Percentiles rank a stretch among this genome's conserved stretches.
Evolutionary conservation across 2,113 vertebrate genomes (phyloP).

Genomic region (Clinocottus analis): DNA sequence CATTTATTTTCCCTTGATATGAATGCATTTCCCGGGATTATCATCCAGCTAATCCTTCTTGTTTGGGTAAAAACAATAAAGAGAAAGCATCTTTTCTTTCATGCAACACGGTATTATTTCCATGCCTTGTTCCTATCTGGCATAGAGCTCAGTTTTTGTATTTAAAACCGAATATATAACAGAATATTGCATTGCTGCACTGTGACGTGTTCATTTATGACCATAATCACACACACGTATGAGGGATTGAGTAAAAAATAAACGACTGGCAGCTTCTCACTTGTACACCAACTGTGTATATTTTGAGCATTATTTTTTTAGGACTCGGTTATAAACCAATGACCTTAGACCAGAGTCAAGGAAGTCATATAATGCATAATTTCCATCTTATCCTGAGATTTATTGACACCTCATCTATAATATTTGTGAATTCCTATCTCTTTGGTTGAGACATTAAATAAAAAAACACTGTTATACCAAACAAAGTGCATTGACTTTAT

Average conservation of each 20-base stretch:
- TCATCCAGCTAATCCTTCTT: neutral
- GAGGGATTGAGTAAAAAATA: too few relatives aligned
- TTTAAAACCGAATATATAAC: too few relatives aligned
- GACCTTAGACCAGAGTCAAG: neutral
- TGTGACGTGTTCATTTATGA: neutral
- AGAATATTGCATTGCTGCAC: too few relatives aligned
- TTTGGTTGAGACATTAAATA: neutral
- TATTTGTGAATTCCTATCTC: neutral
- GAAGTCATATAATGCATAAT: neutral
- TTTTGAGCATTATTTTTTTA: neutral
- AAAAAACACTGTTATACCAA: slow-evolving; percentile 3
- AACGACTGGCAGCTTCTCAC: neutral
- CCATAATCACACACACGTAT: neutral
- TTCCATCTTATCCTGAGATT: neutral
- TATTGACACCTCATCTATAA: neutral
- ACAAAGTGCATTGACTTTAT: slow-evolving; percentile 15
- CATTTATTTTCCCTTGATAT: neutral
- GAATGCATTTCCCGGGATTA: neutral
- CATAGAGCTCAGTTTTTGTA: neutral
- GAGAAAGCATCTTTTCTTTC: neutral
- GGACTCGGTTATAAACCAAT: neutral
- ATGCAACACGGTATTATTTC: neutral
- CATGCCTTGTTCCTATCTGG: neutral
- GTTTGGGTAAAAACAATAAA: neutral
- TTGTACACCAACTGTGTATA: neutral